Base-by-base conservation (phyloP, 1,140 invertebrate species). In the Cyphomyrmex costatus region DNA sequence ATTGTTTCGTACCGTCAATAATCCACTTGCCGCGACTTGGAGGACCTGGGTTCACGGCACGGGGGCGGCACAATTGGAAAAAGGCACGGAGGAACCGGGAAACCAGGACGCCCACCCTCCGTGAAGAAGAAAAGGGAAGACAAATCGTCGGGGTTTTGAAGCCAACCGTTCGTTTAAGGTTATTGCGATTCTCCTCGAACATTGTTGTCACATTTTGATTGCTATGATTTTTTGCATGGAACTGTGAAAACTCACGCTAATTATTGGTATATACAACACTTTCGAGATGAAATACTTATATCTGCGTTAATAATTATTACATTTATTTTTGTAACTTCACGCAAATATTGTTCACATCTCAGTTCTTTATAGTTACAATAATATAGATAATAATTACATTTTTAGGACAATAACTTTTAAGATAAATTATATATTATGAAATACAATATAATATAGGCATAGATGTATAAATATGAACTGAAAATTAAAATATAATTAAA, bases 1-100 rank as follows among this genome's bases (percentile, higher is more conserved):
- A 94, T 94, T 94, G 94, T 94, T 94, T 94, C 93, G 92, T 92
- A 91, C 93, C 93, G 91, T 94, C 94, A 92, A 94, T 94, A 94
- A 94, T 94, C 94, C 93, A 94, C 93, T 94, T 94, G 93, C 90
- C 87, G 90, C 89, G 93, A 93, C 92, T 92, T 93, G 87, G 91
- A 94, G 93, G 90, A 92, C 90, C 88, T 27, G 79, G 60, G 71
- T 76, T 63, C 68, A 84, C 86, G 73, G 86, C 74, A 86, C 30
- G 49, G 90, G 91, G 77, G 86, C 74, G 87, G 89, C 83, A 91
- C 87, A 92, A 93, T 94, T 93, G 90, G 89, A 92, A 93, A 93
- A 83, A 92, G 19, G 83, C 83, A 60, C 58, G 76, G 78, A 89
- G 83, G 36, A 90, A 88, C 82, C 65, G 88, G 87, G 84, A 88